A percentile compares a stretch with the other conserved stretches of the same genome.
Conservation (phyloP, 2,797 vertebrate species). For the Champsocephalus gunnari region DNA sequence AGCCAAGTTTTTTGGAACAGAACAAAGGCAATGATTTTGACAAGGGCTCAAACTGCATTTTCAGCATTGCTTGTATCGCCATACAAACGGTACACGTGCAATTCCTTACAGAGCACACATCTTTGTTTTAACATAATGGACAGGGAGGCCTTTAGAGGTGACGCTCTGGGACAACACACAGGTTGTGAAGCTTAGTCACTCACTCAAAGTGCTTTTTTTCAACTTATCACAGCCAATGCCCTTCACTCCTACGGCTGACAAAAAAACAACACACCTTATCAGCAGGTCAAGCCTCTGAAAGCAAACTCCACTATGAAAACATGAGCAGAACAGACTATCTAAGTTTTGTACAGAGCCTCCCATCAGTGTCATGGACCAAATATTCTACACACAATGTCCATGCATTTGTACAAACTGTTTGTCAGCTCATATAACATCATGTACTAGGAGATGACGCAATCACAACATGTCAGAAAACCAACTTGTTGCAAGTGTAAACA, state of each 20-base stretch:
- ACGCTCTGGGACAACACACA: conserved; percentile 55
- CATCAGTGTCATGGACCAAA: conserved; percentile 14
- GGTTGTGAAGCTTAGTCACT: conserved; percentile 61
- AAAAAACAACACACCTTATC: conserved; percentile 57
- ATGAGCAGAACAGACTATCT: conserved; percentile 39
- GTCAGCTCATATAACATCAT: conserved; percentile 30
- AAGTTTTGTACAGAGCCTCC: conserved; percentile 28
- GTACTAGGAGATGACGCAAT: conserved; percentile 17
- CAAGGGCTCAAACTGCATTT: conserved; percentile 67
- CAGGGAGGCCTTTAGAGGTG: conserved; percentile 61
- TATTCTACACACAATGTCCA: conserved; percentile 11
- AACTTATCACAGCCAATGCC: conserved; percentile 54
- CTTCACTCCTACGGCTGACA: conserved; percentile 43
- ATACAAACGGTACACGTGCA: conserved; percentile 55
- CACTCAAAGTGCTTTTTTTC: conserved; percentile 51
- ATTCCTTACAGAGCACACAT: conserved; percentile 69
- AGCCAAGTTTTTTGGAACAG: conserved; percentile 39
- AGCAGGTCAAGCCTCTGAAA: conserved; percentile 51
- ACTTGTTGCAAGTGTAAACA: conserved; percentile 23
- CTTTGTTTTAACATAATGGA: conserved; percentile 79
- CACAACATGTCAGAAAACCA: conserved; percentile 7
- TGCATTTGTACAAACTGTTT: conserved; percentile 1
- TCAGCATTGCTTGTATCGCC: conserved; percentile 59
- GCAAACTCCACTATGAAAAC: conserved; percentile 46
- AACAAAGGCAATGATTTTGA: conserved; percentile 59